A percentile compares a stretch with the other conserved stretches of the same genome.
Conservation (phyloP, 2,113 vertebrate species). For the Sceloporus undulatus region DNA sequence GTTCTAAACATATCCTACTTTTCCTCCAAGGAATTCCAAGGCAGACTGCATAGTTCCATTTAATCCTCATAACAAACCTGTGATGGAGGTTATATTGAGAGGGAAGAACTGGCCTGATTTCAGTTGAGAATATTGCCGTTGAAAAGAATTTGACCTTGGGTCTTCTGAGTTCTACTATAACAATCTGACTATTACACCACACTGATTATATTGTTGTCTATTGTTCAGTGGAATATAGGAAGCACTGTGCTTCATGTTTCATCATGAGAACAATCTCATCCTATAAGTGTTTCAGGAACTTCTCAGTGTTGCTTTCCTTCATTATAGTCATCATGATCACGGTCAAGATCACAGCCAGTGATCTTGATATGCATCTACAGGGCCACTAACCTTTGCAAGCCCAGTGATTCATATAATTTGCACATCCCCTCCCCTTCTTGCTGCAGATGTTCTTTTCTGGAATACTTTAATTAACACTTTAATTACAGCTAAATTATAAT, state of each 20-base stretch:
- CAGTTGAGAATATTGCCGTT: not conserved
- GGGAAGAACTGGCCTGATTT: not conserved
- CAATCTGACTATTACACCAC: not conserved
- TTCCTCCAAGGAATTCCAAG: not conserved
- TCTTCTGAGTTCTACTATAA: not conserved
- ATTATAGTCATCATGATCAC: not conserved
- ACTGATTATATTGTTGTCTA: constrained; percentile 32
- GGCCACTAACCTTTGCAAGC: constrained; percentile 58
- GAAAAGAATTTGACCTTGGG: not conserved
- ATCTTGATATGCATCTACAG: constrained; percentile 35
- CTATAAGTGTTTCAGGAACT: not conserved
- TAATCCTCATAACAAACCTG: not conserved
- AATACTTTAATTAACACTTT: constrained; percentile 82
- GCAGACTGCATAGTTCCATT: not conserved
- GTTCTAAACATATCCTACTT: not conserved
- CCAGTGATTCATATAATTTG: not conserved
- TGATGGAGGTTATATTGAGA: not conserved
- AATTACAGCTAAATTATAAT: constrained; percentile 78
- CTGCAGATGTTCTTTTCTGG: constrained; percentile 80
- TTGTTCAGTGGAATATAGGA: constrained; percentile 48
- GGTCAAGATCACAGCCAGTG: not conserved
- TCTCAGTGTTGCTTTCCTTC: constrained; percentile 24
- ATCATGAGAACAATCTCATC: constrained; percentile 3
- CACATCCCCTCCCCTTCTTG: constrained; percentile 59
- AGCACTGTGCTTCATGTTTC: constrained; percentile 47